Percentiles rank a stretch among this genome's conserved stretches.
phyloP scores from a whole-genome alignment of 2,113 vertebrate species.

The Pampusana beccarii region DNA sequence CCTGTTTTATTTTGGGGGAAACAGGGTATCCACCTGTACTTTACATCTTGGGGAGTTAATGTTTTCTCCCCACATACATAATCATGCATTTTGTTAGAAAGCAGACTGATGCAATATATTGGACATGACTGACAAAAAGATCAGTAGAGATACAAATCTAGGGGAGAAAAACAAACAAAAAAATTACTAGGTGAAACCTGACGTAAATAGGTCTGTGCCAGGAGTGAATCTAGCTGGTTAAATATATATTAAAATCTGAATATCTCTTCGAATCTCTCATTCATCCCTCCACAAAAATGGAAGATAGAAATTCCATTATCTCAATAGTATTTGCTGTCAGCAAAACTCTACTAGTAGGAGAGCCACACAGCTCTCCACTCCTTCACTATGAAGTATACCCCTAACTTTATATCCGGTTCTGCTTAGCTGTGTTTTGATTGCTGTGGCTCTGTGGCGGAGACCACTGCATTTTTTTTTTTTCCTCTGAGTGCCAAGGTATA shows the following conservation, averaged over 20 bases:
- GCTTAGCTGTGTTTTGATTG: not conserved
- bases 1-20: too few relatives aligned
- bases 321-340: slow-evolving; percentile 7
- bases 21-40: too few relatives aligned
- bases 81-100: not conserved
- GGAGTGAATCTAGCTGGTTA: not conserved
- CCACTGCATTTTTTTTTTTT: not conserved
- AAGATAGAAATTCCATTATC: slow-evolving; percentile 31
- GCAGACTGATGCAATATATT: not conserved
- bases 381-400: not conserved
- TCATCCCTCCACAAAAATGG: not conserved
- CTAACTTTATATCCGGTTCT: slow-evolving; percentile 8
- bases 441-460: not conserved
- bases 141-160: not conserved
- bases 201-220: not conserved
- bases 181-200: not conserved
- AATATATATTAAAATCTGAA: slow-evolving; percentile 21
- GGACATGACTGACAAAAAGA: not conserved
- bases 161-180: not conserved
- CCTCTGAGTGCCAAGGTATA: not conserved
- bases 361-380: not conserved
- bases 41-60: not conserved
- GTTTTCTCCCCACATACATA: not conserved
- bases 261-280: slow-evolving; percentile 25
- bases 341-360: not conserved